These are phyloP conservation scores for Diadema setosum DNA, from an alignment of 35 echinoderm and acorn worm species.

Conservation along the genomic window DNA sequence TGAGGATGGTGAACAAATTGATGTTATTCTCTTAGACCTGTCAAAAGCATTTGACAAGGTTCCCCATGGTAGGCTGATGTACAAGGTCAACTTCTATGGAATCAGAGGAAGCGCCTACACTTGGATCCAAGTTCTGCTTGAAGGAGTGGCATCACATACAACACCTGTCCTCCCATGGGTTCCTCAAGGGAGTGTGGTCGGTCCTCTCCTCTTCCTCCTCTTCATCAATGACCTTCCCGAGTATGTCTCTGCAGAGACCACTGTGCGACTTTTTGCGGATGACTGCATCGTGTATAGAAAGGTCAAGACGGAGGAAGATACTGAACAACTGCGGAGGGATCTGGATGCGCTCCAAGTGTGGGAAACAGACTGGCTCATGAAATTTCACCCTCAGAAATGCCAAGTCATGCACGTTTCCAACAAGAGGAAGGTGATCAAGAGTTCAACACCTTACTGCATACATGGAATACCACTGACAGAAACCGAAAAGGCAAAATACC, in stretches of 20 bases:
- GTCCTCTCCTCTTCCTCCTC: too few relatives aligned
- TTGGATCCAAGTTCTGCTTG: background rate
- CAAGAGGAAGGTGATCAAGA: background rate
- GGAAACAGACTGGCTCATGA: conserved; percentile 17
- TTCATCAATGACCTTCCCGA: background rate
- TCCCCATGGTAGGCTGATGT: background rate
- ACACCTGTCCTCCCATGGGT: background rate
- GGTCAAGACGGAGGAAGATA: too few relatives aligned
- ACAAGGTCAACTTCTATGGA: background rate
- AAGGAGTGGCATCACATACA: background rate
- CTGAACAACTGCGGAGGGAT: too few relatives aligned
- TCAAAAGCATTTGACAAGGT: background rate
- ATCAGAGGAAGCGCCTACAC: background rate
- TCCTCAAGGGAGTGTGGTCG: background rate
- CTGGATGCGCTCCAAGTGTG: too few relatives aligned
- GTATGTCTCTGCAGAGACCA: background rate
- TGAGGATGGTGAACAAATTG: background rate
- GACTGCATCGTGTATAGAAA: too few relatives aligned
- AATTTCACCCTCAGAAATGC: conserved; percentile 26
- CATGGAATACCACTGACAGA: background rate
- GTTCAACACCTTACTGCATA: background rate
- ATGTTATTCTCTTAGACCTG: conserved; percentile 38
- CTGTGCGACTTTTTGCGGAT: background rate
- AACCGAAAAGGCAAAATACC: conserved; percentile 19
- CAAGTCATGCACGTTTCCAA: background rate